Percentiles rank a stretch among this genome's conserved stretches.
Conservation (phyloP, 2,888 invertebrate species). For the Thecocarcelia acutangulata region DNA sequence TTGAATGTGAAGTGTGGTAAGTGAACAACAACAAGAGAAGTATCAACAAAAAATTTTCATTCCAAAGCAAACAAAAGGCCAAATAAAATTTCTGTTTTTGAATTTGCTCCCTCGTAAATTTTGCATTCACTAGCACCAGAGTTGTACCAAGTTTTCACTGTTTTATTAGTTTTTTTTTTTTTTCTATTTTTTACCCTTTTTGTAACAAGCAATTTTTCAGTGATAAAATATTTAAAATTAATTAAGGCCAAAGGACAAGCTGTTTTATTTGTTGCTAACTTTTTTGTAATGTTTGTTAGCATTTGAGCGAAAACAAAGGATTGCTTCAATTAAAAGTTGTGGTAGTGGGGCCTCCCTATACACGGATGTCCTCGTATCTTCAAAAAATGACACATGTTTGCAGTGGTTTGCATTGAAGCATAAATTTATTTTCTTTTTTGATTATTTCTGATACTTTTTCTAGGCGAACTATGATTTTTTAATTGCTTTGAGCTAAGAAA, state of each 20-base stretch:
- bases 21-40: constrained; percentile 66
- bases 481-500: background rate
- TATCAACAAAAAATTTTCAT: constrained; percentile 2
- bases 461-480: background rate
- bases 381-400: constrained; percentile 31
- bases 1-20: constrained; percentile 80
- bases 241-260: constrained; percentile 80
- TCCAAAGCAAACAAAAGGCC: constrained; percentile 56
- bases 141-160: constrained; percentile 26
- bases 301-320: background rate
- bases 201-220: constrained; percentile 79
- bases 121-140: constrained; percentile 38
- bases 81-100: constrained; percentile 34
- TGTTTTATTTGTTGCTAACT: constrained; percentile 64
- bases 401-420: background rate
- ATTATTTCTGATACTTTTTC: background rate
- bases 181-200: constrained; percentile 52
- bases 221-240: constrained; percentile 82
- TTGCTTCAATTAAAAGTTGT: background rate
- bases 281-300: constrained; percentile 24
- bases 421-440: background rate
- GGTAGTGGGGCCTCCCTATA: background rate
- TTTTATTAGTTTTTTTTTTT: constrained; percentile 42
- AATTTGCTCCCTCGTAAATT: constrained; percentile 55
- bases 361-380: background rate